A percentile compares a stretch with the other conserved stretches of the same genome.
phyloP scores from a whole-genome alignment of 2,888 invertebrate genomes.

The Heliconius hortense region DNA sequence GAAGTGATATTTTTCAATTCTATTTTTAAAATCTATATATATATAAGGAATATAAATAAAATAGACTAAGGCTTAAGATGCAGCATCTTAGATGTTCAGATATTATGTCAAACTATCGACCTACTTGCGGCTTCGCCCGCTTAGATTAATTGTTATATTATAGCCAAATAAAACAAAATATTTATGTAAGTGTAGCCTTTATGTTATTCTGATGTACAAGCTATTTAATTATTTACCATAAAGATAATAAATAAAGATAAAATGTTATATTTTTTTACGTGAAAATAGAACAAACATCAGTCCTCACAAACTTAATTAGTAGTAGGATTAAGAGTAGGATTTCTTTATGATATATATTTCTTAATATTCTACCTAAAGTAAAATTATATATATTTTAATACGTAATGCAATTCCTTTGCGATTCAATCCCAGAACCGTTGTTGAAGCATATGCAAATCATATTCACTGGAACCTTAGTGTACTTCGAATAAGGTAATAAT shows the following conservation, averaged over 20 bases:
- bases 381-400: no score
- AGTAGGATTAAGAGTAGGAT: neutral
- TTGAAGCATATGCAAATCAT: neutral
- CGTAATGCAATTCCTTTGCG: neutral
- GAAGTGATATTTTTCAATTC: neutral
- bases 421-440: neutral
- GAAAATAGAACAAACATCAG: neutral
- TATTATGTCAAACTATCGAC: neutral
- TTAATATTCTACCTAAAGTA: neutral
- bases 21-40: neutral
- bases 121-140: no score
- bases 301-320: neutral
- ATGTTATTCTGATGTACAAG: no score
- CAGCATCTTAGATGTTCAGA: neutral
- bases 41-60: neutral
- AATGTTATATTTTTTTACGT: neutral
- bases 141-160: no score
- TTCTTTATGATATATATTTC: neutral
- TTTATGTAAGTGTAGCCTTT: no score
- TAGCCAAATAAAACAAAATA: no score
- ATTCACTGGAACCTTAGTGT: constrained; percentile 1
- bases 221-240: no score
- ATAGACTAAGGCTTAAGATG: neutral
- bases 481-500: constrained; percentile 24
- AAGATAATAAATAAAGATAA: no score